phyloP scores from a whole-genome alignment of 1,140 invertebrate genomes.

The Eurosta solidaginis region DNA sequence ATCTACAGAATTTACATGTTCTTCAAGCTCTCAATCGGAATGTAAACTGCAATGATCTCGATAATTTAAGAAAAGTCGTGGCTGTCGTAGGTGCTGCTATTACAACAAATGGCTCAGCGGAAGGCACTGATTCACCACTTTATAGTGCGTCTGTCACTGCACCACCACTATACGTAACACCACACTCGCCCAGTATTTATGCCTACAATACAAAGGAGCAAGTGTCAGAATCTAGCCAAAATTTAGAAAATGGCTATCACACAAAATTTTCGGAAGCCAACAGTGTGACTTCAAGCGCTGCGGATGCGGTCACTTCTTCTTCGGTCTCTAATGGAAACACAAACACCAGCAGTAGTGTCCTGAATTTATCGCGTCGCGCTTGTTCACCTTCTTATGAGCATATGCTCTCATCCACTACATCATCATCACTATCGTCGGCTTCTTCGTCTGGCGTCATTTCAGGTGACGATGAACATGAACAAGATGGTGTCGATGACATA shows the following conservation, averaged over 20 bases:
- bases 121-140: neutral
- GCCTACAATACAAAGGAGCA: constrained; percentile 36
- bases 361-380: constrained; percentile 69
- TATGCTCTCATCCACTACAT: constrained; percentile 51
- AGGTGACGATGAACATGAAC: constrained; percentile 60
- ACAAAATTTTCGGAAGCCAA: constrained; percentile 34
- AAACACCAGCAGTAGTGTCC: constrained; percentile 63
- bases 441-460: constrained; percentile 67
- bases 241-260: constrained; percentile 1
- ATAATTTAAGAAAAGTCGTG: constrained; percentile 52
- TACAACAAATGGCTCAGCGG: neutral
- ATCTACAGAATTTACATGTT: constrained; percentile 49
- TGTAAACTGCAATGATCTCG: constrained; percentile 50
- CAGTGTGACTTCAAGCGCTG: constrained; percentile 48
- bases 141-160: constrained; percentile 36
- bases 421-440: constrained; percentile 32
- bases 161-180: constrained; percentile 36
- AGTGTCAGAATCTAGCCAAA: constrained; percentile 9
- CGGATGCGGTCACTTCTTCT: constrained; percentile 44
- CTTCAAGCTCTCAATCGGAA: constrained; percentile 50
- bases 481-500: constrained; percentile 39
- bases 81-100: constrained; percentile 39
- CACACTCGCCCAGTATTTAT: constrained; percentile 37
- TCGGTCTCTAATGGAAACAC: constrained; percentile 37
- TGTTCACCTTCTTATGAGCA: constrained; percentile 54